Percentiles rank a stretch among this genome's conserved stretches.
phyloP scores from a whole-genome alignment of 2,888 invertebrate genomes.

The Amphipyra tragopoginis region DNA sequence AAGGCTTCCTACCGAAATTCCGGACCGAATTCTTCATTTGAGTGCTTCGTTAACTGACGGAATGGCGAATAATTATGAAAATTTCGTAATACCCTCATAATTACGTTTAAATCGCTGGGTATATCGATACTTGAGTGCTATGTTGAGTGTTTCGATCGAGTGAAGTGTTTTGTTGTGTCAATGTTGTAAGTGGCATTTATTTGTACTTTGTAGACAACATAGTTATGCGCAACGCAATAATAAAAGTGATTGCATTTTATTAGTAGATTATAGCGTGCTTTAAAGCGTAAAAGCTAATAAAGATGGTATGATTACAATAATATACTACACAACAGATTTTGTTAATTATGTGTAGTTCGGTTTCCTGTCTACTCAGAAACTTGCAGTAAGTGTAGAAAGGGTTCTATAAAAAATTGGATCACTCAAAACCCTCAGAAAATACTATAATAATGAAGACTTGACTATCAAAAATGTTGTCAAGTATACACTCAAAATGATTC shows the following conservation, averaged over 20 bases:
- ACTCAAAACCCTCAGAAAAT: too few species aligned
- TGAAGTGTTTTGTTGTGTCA: conserved; percentile 9
- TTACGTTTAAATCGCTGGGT: conserved; percentile 45
- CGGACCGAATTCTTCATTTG: conserved; percentile 59
- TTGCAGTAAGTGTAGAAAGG: too few species aligned
- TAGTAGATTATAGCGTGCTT: too few species aligned
- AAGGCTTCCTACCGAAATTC: conserved; percentile 56
- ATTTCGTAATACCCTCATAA: conserved; percentile 57
- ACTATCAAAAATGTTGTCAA: not conserved
- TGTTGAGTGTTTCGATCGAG: conserved; percentile 15
- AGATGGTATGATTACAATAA: too few species aligned
- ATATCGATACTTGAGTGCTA: conserved; percentile 23
- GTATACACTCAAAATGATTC: conserved; percentile 8
- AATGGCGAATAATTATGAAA: conserved; percentile 61
- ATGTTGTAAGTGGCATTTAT: not conserved
- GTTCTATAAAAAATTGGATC: too few species aligned
- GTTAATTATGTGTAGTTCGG: too few species aligned
- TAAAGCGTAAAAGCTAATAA: too few species aligned
- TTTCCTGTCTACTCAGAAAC: too few species aligned
- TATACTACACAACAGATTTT: too few species aligned
- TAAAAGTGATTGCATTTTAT: too few species aligned
- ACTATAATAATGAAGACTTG: too few species aligned
- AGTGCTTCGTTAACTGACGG: conserved; percentile 55
- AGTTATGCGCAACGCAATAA: not conserved
- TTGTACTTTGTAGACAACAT: not conserved